A percentile compares a stretch with the other conserved stretches of the same genome.
These are phyloP conservation scores for Apocheima hispidaria DNA, from an alignment of 2,888 invertebrate genomes.

Conservation along the genomic window DNA sequence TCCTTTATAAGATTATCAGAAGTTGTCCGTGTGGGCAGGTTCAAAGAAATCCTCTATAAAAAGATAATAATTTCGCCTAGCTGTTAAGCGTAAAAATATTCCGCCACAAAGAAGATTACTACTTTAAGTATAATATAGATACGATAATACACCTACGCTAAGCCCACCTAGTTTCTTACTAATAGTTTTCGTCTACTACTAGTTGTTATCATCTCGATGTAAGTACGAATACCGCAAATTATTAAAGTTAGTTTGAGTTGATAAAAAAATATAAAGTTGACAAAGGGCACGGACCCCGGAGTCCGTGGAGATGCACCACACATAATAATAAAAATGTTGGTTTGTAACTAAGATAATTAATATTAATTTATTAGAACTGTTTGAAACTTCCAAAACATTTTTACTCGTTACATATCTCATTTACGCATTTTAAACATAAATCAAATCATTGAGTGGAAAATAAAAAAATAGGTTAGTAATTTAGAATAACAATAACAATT, in stretches of 20 bases:
- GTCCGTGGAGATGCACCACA: too few species aligned
- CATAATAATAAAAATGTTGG: too few species aligned
- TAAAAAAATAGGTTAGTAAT: too few species aligned
- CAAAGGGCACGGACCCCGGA: too few species aligned
- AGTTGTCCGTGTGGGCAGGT: constrained; percentile 20
- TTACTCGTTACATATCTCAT: too few species aligned
- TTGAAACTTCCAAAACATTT: too few species aligned
- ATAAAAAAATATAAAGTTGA: too few species aligned
- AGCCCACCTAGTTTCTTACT: constrained; percentile 30
- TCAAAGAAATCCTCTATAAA: constrained; percentile 40
- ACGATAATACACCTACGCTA: constrained; percentile 46
- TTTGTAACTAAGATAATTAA: too few species aligned
- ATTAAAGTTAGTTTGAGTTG: not conserved
- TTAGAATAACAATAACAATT: too few species aligned
- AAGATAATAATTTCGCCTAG: constrained; percentile 16
- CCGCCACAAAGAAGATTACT: constrained; percentile 35
- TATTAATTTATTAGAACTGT: too few species aligned
- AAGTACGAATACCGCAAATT: not conserved
- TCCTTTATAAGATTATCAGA: constrained; percentile 9
- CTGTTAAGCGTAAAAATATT: constrained; percentile 24
- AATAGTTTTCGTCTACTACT: constrained; percentile 33
- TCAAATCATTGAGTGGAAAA: too few species aligned
- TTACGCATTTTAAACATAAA: too few species aligned
- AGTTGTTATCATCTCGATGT: not conserved
- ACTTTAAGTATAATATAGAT: constrained; percentile 42